phyloP scores from a whole-genome alignment of 2,113 vertebrate species.

The Rafetus swinhoei region DNA sequence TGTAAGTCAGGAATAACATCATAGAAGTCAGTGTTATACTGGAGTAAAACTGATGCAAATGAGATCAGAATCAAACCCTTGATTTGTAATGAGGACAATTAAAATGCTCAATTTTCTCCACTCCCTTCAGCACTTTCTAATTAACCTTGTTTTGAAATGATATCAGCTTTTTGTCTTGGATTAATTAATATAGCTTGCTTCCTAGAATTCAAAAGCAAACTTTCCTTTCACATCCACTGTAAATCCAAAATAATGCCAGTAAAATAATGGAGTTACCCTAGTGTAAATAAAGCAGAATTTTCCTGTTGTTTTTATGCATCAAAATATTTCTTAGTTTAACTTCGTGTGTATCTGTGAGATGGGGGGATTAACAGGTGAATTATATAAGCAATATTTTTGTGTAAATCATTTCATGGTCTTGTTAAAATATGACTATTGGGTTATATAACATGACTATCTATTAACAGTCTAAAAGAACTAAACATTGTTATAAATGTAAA shows the following conservation, averaged over 20 bases:
- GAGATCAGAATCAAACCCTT: background rate
- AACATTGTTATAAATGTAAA: background rate
- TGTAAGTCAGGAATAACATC: background rate
- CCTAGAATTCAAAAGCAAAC: background rate
- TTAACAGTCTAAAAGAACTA: background rate
- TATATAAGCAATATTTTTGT: background rate
- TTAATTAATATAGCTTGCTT: background rate
- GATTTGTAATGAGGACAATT: background rate
- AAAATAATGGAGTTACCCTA: background rate
- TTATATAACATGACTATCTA: background rate
- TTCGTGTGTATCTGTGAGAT: background rate
- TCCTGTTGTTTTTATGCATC: background rate
- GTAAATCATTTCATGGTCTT: background rate
- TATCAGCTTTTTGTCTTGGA: background rate
- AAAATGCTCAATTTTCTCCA: background rate
- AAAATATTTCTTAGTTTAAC: background rate
- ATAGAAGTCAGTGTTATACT: background rate
- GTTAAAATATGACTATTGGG: background rate
- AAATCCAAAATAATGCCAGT: background rate
- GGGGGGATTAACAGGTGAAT: background rate
- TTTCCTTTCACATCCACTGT: background rate
- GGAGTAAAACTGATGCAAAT: background rate
- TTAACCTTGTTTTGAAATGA: too few relatives aligned
- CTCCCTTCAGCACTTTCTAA: background rate
- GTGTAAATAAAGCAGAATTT: background rate